A percentile compares a stretch with the other conserved stretches of the same genome.
phyloP scores from a whole-genome alignment of 2,113 vertebrate species.

The Panurus biarmicus region DNA sequence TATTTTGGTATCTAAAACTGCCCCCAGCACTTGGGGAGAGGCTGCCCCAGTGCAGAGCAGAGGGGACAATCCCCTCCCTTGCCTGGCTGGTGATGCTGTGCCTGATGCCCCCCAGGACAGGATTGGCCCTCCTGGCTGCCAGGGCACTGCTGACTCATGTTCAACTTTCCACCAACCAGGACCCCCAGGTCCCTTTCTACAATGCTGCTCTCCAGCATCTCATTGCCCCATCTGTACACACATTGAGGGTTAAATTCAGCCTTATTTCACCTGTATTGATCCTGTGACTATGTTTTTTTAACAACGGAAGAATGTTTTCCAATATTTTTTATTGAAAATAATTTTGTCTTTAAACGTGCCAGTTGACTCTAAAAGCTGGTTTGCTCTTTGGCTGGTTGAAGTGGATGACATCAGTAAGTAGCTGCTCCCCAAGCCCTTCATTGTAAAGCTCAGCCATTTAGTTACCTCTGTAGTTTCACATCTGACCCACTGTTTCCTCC shows the following conservation, averaged over 20 bases:
- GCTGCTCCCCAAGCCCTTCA: neutral
- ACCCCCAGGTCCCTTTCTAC: neutral
- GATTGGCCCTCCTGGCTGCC: neutral
- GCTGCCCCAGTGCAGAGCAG: fast-evolving
- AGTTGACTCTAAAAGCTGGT: neutral
- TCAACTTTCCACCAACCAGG: fast-evolving
- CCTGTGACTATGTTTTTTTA: neutral
- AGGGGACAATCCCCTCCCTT: neutral
- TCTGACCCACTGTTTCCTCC: neutral
- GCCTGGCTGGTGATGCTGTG: fast-evolving
- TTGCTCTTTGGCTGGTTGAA: neutral
- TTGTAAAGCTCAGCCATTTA: neutral
- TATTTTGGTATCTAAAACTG: neutral
- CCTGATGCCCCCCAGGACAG: neutral
- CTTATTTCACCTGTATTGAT: neutral
- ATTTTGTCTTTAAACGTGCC: neutral
- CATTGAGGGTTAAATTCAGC: neutral
- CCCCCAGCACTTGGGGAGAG: fast-evolving
- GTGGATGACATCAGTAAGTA: neutral
- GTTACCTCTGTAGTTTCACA: constrained; percentile 31
- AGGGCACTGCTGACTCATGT: neutral
- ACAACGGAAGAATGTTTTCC: neutral
- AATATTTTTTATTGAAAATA: neutral
- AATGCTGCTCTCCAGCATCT: neutral
- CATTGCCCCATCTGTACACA: neutral